phyloP scores from a whole-genome alignment of 2,888 invertebrate genomes.

The Temnothorax rugatulus region DNA sequence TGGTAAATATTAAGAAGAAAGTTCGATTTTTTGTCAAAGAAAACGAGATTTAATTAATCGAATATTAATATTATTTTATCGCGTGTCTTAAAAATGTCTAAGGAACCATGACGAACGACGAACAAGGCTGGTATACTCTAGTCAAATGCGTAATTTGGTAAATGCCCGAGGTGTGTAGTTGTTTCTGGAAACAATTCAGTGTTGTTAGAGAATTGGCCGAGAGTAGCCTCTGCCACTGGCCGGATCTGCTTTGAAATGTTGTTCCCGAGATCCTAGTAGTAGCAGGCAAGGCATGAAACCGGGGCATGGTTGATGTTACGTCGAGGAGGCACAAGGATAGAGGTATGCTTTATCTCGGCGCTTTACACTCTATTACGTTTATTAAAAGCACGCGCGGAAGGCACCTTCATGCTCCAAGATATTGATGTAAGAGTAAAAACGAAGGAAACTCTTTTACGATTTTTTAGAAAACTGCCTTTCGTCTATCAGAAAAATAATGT shows the following conservation, averaged over 20 bases:
- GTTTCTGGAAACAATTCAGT: slow-evolving; percentile 54
- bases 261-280: slow-evolving; percentile 57
- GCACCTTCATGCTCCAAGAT: slow-evolving; percentile 59
- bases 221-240: slow-evolving; percentile 42
- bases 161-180: slow-evolving; percentile 37
- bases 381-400: slow-evolving; percentile 69
- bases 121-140: not conserved
- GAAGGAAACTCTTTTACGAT: slow-evolving; percentile 56
- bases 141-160: slow-evolving; percentile 40
- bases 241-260: slow-evolving; percentile 36
- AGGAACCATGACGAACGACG: not conserved
- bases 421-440: slow-evolving; percentile 67
- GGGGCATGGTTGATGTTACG: slow-evolving; percentile 64
- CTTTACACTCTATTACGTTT: slow-evolving; percentile 79
- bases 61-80: not conserved
- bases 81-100: not conserved
- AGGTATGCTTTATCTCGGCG: slow-evolving; percentile 77
- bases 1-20: too few species aligned
- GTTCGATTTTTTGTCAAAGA: not conserved
- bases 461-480: not conserved
- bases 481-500: slow-evolving; percentile 10
- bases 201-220: slow-evolving; percentile 33
- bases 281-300: slow-evolving; percentile 59
- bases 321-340: slow-evolving; percentile 64
- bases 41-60: not conserved